Conservation (phyloP, 2,888 invertebrate genomes). For the Onchidella celtica region DNA sequence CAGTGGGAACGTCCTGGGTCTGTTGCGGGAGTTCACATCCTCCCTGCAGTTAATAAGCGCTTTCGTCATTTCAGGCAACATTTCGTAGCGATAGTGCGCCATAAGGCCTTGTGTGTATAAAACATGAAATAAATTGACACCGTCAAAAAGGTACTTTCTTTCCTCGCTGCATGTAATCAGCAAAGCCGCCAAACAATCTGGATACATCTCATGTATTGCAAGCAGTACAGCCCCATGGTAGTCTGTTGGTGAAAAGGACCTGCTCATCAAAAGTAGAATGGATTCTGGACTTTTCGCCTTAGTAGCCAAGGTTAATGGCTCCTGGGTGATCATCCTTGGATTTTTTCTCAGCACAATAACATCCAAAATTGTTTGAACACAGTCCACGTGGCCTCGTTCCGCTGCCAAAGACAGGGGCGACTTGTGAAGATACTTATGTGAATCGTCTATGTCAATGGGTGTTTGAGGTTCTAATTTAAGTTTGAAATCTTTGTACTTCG, state of each 20-base stretch:
- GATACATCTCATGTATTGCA: background rate
- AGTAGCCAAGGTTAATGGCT: background rate
- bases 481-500: conserved; percentile 41
- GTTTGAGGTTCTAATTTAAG: background rate
- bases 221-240: background rate
- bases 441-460: background rate
- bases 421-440: background rate
- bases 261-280: background rate
- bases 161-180: background rate
- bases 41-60: background rate
- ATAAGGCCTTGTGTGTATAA: background rate
- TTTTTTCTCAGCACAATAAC: background rate
- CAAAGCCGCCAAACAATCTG: background rate
- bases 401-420: conserved; percentile 25
- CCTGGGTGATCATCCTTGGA: background rate
- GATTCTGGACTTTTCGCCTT: background rate
- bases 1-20: background rate
- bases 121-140: background rate
- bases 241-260: background rate
- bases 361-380: conserved; percentile 6
- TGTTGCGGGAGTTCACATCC: background rate
- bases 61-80: conserved; percentile 2
- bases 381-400: conserved; percentile 19
- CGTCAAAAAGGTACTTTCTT: background rate
- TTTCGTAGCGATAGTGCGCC: background rate